Percentiles rank a stretch among this genome's conserved stretches.
phyloP scores from a whole-genome alignment of 2,113 vertebrate genomes.

The Pedetes capensis region DNA sequence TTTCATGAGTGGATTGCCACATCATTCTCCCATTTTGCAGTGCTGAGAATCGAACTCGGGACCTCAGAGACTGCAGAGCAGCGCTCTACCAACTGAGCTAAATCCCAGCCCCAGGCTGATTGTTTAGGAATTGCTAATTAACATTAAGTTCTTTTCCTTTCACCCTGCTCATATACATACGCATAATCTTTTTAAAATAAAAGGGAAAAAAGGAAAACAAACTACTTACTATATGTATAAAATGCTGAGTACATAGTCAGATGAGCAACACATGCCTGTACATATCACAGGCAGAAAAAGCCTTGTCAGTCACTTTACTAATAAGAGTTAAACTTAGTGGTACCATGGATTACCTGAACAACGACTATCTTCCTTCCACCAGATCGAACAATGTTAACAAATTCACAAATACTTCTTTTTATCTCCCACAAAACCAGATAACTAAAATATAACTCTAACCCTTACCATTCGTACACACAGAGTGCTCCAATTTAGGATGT shows the following conservation, averaged over 20 bases:
- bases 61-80: too few relatives aligned
- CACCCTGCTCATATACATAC: background rate
- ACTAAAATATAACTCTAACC: background rate
- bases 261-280: background rate
- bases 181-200: constrained; percentile 38
- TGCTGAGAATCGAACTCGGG: too few relatives aligned
- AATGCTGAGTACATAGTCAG: constrained; percentile 2
- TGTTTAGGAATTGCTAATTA: too few relatives aligned
- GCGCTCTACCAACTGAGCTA: too few relatives aligned
- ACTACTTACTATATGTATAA: background rate
- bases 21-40: too few relatives aligned
- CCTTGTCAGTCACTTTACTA: background rate
- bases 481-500: constrained; percentile 65
- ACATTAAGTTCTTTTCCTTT: constrained; percentile 1
- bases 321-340: background rate
- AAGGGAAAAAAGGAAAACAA: background rate
- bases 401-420: background rate
- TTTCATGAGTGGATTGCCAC: too few relatives aligned
- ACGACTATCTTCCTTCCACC: background rate
- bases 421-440: background rate
- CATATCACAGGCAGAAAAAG: background rate
- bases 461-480: constrained; percentile 75
- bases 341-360: background rate
- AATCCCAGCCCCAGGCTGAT: too few relatives aligned
- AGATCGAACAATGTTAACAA: background rate